A percentile compares a stretch with the other conserved stretches of the same genome.
Evolutionary conservation across 2,888 invertebrate species (phyloP).

Genomic region (Agapetus fuscipes): DNA sequence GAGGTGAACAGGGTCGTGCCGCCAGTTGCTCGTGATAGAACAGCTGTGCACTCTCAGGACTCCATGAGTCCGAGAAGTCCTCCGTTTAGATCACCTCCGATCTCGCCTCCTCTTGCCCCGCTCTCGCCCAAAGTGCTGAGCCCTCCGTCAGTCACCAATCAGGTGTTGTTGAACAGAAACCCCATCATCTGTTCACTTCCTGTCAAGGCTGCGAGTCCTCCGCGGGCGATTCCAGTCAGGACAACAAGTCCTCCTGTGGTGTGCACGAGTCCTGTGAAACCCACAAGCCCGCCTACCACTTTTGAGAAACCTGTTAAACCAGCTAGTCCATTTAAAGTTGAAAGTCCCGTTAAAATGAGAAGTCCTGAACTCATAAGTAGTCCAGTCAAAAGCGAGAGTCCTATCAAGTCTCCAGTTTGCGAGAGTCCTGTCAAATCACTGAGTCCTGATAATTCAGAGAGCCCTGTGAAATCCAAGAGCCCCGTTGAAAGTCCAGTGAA

Average conservation of each 20-base stretch:
- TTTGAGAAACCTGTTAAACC: not conserved
- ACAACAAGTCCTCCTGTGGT: too few relatives aligned
- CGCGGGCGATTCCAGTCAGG: too few relatives aligned
- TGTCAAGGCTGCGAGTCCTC: too few relatives aligned
- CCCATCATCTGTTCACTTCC: too few relatives aligned
- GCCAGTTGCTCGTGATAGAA: conserved; percentile 21
- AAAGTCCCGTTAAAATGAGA: not conserved
- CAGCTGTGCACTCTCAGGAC: conserved; percentile 25
- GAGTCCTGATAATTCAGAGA: too few relatives aligned
- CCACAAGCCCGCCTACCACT: too few relatives aligned
- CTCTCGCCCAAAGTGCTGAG: conserved; percentile 34
- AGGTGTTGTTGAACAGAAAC: not conserved
- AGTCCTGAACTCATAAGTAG: not conserved
- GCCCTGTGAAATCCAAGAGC: too few relatives aligned
- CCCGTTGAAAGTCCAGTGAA: too few relatives aligned
- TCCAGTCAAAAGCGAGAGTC: not conserved
- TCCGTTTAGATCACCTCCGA: conserved; percentile 23
- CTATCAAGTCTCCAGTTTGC: not conserved
- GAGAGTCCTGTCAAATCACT: not conserved
- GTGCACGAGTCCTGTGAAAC: too few relatives aligned
- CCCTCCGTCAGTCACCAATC: conserved; percentile 30
- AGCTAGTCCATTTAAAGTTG: not conserved
- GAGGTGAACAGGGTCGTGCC: not conserved
- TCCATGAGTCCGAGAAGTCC: conserved; percentile 28
- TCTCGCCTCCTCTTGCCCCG: conserved; percentile 22